These are phyloP conservation scores for Eulemur coronatus DNA, from an alignment of 2,797 vertebrate genomes.

Conservation along the genomic window DNA sequence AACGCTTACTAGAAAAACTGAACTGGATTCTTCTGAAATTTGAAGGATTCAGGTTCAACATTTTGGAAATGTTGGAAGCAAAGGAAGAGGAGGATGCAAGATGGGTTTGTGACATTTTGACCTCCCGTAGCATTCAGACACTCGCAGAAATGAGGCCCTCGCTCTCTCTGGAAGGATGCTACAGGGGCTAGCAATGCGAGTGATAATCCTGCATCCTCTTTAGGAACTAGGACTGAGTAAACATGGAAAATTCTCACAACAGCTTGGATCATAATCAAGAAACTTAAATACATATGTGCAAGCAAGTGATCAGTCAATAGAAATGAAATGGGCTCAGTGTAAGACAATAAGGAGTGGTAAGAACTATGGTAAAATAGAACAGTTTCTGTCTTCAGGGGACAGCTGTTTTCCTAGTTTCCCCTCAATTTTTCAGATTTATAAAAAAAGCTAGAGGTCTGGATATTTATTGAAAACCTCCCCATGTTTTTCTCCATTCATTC, in stretches of 20 bases:
- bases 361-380: neutral
- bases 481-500: neutral
- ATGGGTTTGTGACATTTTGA: neutral
- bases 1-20: neutral
- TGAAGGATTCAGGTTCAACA: neutral
- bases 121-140: accelerated
- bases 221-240: neutral
- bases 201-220: neutral
- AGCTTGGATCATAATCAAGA: neutral
- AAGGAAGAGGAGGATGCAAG: neutral
- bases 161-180: neutral
- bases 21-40: neutral
- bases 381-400: neutral
- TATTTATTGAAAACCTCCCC: neutral
- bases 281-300: neutral
- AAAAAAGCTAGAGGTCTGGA: neutral
- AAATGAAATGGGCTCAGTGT: neutral
- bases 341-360: neutral
- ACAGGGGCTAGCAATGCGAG: accelerated
- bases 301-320: neutral
- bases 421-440: neutral
- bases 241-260: neutral
- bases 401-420: neutral
- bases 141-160: neutral
- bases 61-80: neutral